Conservation (phyloP, 2,797 vertebrate species). For the Pantherophis alleghaniensis region DNA sequence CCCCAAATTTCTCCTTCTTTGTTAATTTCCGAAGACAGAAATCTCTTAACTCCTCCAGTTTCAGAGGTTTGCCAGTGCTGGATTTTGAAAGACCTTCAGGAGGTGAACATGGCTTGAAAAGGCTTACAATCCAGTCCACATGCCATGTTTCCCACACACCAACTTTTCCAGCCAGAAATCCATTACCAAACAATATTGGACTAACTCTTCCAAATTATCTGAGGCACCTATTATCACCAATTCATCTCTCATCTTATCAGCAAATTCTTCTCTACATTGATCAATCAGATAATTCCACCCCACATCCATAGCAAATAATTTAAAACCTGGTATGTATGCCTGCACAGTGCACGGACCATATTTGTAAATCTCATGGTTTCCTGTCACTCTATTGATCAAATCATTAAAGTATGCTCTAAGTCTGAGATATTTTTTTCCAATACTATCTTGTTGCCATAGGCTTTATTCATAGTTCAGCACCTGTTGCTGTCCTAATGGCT, state of each 20-base stretch:
- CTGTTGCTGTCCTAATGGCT: not conserved
- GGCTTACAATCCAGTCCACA: not conserved
- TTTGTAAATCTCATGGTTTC: not conserved
- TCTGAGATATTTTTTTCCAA: not conserved
- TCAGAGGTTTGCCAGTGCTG: not conserved
- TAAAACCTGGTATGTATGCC: not conserved
- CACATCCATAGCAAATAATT: not conserved
- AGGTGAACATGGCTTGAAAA: not conserved
- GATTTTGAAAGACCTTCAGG: not conserved
- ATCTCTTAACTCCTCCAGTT: not conserved
- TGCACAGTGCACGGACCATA: not conserved
- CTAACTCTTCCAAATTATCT: not conserved
- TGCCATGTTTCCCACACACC: not conserved
- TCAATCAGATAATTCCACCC: not conserved
- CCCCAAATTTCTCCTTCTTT: not conserved
- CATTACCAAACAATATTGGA: not conserved
- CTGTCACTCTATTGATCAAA: not conserved
- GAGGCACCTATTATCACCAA: not conserved
- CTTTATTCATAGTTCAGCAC: not conserved
- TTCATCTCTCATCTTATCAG: not conserved
- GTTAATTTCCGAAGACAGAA: not conserved
- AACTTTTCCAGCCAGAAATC: not conserved
- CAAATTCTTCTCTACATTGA: not conserved
- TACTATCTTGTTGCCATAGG: not conserved
- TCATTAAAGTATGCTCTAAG: not conserved